Evolutionary conservation across 2,113 vertebrate genomes (phyloP).

Genomic region (Larimichthys crocea): DNA sequence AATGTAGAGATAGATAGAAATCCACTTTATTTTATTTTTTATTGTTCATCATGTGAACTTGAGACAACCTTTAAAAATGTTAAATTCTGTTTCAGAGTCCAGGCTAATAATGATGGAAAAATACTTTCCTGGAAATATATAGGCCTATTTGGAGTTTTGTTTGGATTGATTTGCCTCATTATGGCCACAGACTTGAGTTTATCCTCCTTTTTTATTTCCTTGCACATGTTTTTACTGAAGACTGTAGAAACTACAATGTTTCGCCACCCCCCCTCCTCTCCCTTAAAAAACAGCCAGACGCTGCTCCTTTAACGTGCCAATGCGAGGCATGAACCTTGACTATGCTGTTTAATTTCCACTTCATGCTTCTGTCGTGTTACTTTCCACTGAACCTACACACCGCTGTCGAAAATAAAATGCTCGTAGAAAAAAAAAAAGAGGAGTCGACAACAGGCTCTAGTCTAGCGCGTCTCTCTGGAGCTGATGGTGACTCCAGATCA

Average conservation of each 20-base stretch:
- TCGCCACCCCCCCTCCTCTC: neutral
- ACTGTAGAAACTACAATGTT: neutral
- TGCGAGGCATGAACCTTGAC: conserved; percentile 18
- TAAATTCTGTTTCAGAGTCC: conserved; percentile 1
- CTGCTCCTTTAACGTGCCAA: conserved; percentile 26
- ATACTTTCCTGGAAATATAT: neutral
- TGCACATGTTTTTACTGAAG: conserved; percentile 17
- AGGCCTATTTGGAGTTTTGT: conserved; percentile 15
- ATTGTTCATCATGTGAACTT: conserved; percentile 35
- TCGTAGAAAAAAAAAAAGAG: conserved; percentile 44
- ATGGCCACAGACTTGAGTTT: conserved; percentile 19
- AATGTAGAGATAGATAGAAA: conserved; percentile 27
- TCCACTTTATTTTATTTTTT: neutral
- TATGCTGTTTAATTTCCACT: conserved; percentile 43
- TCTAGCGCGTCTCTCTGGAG: conserved; percentile 42
- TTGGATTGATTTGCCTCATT: conserved; percentile 34
- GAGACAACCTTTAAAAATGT: neutral
- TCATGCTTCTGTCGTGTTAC: conserved; percentile 41
- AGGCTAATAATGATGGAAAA: conserved; percentile 20
- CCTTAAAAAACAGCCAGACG: neutral
- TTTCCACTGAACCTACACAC: conserved; percentile 47
- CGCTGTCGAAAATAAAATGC: conserved; percentile 54
- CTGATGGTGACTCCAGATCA: conserved; percentile 53
- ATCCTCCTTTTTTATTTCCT: conserved; percentile 16
- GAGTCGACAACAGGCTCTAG: conserved; percentile 57